A percentile compares a stretch with the other conserved stretches of the same genome.
Conservation (phyloP, 2,888 invertebrate genomes). For the Limulus polyphemus region DNA sequence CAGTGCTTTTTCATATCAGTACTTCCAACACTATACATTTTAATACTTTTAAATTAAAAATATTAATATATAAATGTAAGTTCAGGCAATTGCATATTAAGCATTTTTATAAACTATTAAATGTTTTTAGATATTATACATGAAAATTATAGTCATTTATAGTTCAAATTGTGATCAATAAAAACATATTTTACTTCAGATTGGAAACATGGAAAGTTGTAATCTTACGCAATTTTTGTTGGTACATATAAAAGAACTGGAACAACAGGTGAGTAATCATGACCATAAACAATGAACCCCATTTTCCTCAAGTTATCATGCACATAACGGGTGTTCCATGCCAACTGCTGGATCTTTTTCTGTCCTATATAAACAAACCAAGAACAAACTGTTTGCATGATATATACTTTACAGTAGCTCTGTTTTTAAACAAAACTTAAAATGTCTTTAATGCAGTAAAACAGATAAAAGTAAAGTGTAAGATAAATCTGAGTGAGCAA, state of each 20-base stretch:
- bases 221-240: constrained; percentile 39
- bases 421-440: background rate
- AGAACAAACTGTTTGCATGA: background rate
- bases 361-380: constrained; percentile 27
- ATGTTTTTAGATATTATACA: background rate
- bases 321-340: constrained; percentile 40
- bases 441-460: background rate
- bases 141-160: background rate
- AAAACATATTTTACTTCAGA: background rate
- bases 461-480: background rate
- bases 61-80: background rate
- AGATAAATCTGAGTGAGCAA: background rate
- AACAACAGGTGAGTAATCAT: constrained; percentile 44
- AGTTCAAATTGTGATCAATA: background rate
- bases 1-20: too few relatives aligned
- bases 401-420: background rate
- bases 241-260: constrained; percentile 42
- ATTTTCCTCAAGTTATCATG: constrained; percentile 39
- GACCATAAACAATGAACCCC: constrained; percentile 44
- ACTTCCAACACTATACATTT: too few relatives aligned
- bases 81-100: background rate
- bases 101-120: background rate
- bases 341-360: constrained; percentile 34
- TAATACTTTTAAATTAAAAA: background rate
- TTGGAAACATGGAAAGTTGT: background rate